A percentile compares a stretch with the other conserved stretches of the same genome.
phyloP scores from a whole-genome alignment of 2,888 invertebrate species.

The Colletes collaris region DNA sequence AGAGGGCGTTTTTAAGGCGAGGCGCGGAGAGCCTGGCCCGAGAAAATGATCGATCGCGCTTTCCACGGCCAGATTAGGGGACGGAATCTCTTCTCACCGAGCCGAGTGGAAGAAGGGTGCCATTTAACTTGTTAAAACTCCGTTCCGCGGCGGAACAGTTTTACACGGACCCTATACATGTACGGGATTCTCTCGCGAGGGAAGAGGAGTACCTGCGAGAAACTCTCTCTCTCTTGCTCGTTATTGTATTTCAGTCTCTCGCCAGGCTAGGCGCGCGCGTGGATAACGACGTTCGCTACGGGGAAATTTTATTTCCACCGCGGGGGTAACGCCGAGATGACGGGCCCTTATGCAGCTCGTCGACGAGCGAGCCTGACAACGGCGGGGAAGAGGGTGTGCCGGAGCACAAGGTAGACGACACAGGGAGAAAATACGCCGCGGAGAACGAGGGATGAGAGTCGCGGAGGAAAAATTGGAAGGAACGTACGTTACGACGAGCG shows the following conservation, averaged over 20 bases:
- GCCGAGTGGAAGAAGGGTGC: constrained; percentile 12
- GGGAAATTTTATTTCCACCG: constrained; percentile 51
- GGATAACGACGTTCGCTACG: constrained; percentile 46
- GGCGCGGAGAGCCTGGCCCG: not conserved
- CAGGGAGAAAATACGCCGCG: constrained; percentile 13
- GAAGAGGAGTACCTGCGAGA: too few relatives aligned
- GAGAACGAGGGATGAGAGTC: not conserved
- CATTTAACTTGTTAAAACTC: constrained; percentile 53
- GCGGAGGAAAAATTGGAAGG: constrained; percentile 12
- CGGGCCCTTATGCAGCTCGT: constrained; percentile 43
- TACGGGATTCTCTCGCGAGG: constrained; percentile 25
- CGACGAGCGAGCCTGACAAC: constrained; percentile 39
- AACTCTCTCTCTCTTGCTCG: not conserved
- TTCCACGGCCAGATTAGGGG: constrained; percentile 2
- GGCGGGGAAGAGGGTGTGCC: not conserved
- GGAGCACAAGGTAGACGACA: constrained; percentile 8
- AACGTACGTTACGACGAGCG: constrained; percentile 1
- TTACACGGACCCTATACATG: constrained; percentile 8
- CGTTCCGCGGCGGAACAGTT: constrained; percentile 32
- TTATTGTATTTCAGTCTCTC: too few relatives aligned
- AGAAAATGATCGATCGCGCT: constrained; percentile 38
- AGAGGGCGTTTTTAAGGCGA: constrained; percentile 24
- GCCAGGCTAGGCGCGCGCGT: not conserved
- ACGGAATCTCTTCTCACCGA: constrained; percentile 1
- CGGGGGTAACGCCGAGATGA: constrained; percentile 51